Conservation (phyloP, 64 coral and sea anemone species). For the Montipora foliosa region DNA sequence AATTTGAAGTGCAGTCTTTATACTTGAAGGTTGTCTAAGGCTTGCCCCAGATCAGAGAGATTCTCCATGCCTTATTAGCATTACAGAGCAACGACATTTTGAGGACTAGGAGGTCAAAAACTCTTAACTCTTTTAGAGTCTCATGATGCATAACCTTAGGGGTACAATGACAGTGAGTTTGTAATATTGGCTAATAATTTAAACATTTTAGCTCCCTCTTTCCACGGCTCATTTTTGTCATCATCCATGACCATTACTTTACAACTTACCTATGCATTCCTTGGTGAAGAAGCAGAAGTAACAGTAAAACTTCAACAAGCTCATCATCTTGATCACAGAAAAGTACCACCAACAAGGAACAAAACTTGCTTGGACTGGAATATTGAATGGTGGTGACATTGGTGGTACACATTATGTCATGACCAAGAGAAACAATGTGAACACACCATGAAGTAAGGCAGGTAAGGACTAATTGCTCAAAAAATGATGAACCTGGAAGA, state of each 20-base stretch:
- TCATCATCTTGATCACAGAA: constrained; percentile 98
- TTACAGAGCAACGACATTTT: too few species aligned
- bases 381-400: neutral
- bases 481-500: constrained; percentile 23
- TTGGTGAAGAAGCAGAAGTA: constrained; percentile 65
- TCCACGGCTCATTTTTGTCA: too few species aligned
- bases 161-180: too few species aligned
- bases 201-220: too few species aligned
- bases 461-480: constrained; percentile 9
- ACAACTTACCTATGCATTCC: constrained; percentile 16
- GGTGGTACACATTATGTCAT: neutral
- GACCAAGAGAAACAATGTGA: neutral
- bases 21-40: too few species aligned
- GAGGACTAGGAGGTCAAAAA: too few species aligned
- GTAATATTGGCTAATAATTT: too few species aligned
- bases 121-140: too few species aligned
- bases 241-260: too few species aligned
- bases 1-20: neutral
- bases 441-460: neutral
- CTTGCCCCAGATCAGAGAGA: too few species aligned
- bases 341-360: constrained; percentile 29
- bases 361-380: neutral
- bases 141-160: too few species aligned
- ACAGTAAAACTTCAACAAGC: constrained; percentile 70
- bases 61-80: too few species aligned